These are phyloP conservation scores for Chromobotia macracanthus DNA, from an alignment of 2,797 vertebrate genomes.

Conservation along the genomic window DNA sequence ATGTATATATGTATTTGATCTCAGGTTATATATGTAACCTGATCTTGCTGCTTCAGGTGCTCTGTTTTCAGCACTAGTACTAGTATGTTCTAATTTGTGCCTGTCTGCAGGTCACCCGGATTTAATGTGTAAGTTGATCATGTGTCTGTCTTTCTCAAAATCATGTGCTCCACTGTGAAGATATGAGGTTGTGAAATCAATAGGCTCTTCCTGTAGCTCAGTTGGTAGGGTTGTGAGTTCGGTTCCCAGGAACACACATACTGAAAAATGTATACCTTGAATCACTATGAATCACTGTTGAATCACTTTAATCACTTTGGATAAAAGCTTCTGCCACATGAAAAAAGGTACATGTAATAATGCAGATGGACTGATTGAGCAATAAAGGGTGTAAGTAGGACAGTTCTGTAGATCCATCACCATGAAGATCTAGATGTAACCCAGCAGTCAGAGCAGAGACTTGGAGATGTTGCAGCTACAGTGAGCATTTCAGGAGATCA, in stretches of 20 bases:
- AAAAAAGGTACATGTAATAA: too few species aligned
- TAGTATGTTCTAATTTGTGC: constrained; percentile 27
- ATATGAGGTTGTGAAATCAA: constrained; percentile 19
- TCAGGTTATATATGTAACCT: too few species aligned
- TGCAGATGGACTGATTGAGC: neutral
- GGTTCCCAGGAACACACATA: too few species aligned
- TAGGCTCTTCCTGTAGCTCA: neutral
- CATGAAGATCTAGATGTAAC: neutral
- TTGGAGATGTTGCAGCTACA: neutral
- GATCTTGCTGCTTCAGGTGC: neutral
- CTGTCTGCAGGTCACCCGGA: neutral
- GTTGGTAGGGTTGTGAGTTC: too few species aligned
- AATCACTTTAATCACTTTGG: too few species aligned
- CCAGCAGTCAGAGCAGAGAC: neutral
- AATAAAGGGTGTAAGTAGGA: neutral
- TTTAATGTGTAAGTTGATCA: constrained; percentile 36
- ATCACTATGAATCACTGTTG: too few species aligned
- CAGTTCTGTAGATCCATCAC: neutral
- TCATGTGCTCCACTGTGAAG: constrained; percentile 8
- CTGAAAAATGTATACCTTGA: too few species aligned
- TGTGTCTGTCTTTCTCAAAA: neutral
- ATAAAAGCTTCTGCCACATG: too few species aligned
- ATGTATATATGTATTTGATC: too few species aligned
- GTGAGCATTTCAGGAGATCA: neutral
- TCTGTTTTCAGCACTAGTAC: neutral